Evolutionary conservation across 2,113 vertebrate species (phyloP).

Genomic region (Phrynosoma blainvillii): DNA sequence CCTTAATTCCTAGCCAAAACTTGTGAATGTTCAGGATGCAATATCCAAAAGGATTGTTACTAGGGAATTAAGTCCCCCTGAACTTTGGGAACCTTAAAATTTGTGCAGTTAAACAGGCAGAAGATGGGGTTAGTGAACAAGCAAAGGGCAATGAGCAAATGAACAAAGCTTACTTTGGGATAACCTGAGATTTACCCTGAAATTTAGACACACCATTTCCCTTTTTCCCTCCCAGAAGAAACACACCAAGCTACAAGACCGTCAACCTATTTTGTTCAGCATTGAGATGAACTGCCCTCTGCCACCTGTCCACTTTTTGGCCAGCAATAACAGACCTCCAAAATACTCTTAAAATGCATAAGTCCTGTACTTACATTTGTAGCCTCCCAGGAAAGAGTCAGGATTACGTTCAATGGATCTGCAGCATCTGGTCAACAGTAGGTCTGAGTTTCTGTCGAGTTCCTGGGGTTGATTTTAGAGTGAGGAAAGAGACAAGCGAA

Average conservation of each 20-base stretch:
- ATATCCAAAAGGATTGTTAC: not conserved
- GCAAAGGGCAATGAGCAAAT: no score
- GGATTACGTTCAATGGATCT: not conserved
- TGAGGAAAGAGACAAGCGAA: not conserved
- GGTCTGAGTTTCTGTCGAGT: not conserved
- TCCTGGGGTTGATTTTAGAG: not conserved
- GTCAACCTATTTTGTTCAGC: not conserved
- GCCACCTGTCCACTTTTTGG: no score
- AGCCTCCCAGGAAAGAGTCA: rapidly evolving
- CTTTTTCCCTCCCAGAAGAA: not conserved
- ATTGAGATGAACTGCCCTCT: not conserved
- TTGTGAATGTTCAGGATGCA: not conserved
- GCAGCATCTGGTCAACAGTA: not conserved
- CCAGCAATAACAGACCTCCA: not conserved
- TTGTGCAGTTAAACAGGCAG: no score
- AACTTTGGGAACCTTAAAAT: no score
- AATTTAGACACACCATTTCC: not conserved
- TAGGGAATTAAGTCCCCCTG: no score
- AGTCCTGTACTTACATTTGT: slow-evolving; percentile 33
- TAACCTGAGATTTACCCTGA: not conserved
- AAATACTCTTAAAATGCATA: no score
- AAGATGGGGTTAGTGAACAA: no score
- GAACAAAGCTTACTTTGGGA: no score
- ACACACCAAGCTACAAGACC: rapidly evolving
- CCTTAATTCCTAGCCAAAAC: not conserved